Conservation (phyloP, 2,113 vertebrate genomes). For the Rutilus rutilus region DNA sequence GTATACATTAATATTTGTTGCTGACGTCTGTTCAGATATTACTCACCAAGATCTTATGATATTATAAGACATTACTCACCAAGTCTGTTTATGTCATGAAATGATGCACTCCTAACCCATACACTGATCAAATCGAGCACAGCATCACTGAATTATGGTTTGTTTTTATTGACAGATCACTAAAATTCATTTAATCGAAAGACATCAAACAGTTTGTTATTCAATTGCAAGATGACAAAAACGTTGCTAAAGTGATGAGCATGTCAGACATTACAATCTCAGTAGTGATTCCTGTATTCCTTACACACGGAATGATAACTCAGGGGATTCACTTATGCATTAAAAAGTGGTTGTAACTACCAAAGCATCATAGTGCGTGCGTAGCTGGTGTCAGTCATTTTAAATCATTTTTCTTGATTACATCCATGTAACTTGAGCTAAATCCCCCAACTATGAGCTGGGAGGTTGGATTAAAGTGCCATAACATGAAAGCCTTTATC, state of each 20-base stretch:
- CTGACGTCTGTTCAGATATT: background rate
- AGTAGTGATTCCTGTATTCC: background rate
- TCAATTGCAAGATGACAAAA: background rate
- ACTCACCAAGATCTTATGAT: background rate
- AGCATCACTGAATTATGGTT: background rate
- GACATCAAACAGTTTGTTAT: background rate
- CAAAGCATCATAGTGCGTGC: background rate
- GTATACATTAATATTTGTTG: background rate
- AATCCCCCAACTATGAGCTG: constrained; percentile 56
- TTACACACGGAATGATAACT: background rate
- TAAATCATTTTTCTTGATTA: background rate
- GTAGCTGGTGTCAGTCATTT: constrained; percentile 5
- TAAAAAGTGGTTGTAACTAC: background rate
- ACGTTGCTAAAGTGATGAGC: background rate
- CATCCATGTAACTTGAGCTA: constrained; percentile 62
- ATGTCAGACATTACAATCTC: background rate
- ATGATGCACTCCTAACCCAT: background rate
- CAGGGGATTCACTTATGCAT: background rate
- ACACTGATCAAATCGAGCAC: background rate
- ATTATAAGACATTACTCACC: constrained; percentile 1
- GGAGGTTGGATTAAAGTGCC: constrained; percentile 62
- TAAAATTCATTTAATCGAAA: background rate
- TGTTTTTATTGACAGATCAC: background rate
- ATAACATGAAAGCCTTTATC: constrained; percentile 62
- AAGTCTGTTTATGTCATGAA: background rate